A percentile compares a stretch with the other conserved stretches of the same genome.
Evolutionary conservation across 2,797 vertebrate genomes (phyloP).

Genomic region (Acipenser ruthenus): DNA sequence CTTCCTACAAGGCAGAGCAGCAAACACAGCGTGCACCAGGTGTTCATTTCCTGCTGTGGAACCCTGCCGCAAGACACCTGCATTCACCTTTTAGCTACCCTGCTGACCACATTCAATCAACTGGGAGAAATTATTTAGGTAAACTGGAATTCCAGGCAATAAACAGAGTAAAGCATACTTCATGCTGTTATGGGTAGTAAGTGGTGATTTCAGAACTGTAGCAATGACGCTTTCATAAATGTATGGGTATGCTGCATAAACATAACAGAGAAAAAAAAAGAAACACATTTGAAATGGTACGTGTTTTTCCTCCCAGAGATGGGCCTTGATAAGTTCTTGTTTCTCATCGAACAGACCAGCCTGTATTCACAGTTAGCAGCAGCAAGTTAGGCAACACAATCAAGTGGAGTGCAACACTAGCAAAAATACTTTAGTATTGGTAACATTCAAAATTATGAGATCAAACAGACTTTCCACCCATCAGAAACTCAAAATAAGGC

Average conservation of each 20-base stretch:
- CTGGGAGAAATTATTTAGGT: too few species aligned
- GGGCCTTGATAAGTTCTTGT: constrained; percentile 25
- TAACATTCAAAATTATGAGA: neutral
- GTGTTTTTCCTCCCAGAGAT: constrained; percentile 30
- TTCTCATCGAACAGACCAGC: constrained; percentile 30
- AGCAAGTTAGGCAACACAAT: neutral
- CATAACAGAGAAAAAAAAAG: neutral
- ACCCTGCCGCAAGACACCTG: neutral
- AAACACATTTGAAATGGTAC: constrained; percentile 6
- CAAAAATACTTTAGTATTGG: neutral
- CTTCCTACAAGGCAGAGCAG: constrained; percentile 34
- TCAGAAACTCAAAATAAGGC: too few species aligned
- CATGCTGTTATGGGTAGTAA: neutral
- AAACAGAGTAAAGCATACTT: too few species aligned
- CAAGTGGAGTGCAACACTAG: neutral
- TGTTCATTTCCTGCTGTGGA: neutral
- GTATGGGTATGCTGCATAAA: neutral
- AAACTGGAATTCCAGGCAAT: too few species aligned
- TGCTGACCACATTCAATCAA: too few species aligned
- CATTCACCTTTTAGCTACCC: too few species aligned
- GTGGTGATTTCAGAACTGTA: neutral
- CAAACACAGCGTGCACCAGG: neutral
- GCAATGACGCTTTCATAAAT: neutral
- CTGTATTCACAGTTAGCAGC: constrained; percentile 13
- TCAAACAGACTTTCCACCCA: too few species aligned